phyloP scores from a whole-genome alignment of 2,797 vertebrate species.

The Liparis tanakae region DNA sequence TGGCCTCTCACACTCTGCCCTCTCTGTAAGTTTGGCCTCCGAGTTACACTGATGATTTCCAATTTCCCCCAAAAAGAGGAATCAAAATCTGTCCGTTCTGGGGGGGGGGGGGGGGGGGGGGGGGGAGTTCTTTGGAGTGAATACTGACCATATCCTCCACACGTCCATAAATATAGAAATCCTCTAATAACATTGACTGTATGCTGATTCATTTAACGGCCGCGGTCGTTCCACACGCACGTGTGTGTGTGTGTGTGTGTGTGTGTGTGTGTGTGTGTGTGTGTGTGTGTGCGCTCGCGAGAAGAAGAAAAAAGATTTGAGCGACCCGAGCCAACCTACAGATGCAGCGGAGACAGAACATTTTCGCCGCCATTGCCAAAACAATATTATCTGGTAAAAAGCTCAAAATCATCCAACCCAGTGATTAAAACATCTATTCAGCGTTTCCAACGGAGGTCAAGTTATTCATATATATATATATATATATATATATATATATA shows the following conservation, averaged over 20 bases:
- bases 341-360: conserved; percentile 68
- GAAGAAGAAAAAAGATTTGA: neutral
- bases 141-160: conserved; percentile 67
- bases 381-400: conserved; percentile 67
- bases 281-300: conserved; percentile 1
- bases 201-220: conserved; percentile 72
- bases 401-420: conserved; percentile 69
- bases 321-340: conserved; percentile 58
- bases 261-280: no score
- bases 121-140: conserved; percentile 50
- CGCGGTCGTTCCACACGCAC: conserved; percentile 60
- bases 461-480: conserved; percentile 8
- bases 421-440: conserved; percentile 70
- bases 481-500: no score
- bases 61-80: conserved; percentile 54
- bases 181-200: conserved; percentile 64
- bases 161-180: conserved; percentile 71
- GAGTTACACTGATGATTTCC: conserved; percentile 54
- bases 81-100: conserved; percentile 41
- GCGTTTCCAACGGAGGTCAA: conserved; percentile 55
- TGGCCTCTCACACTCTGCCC: conserved; percentile 30
- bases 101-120: neutral
- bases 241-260: no score
- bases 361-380: conserved; percentile 65
- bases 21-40: conserved; percentile 59